A percentile compares a stretch with the other conserved stretches of the same genome.
Evolutionary conservation across 2,797 vertebrate species (phyloP).

Genomic region (Pseudomugil tenellus): DNA sequence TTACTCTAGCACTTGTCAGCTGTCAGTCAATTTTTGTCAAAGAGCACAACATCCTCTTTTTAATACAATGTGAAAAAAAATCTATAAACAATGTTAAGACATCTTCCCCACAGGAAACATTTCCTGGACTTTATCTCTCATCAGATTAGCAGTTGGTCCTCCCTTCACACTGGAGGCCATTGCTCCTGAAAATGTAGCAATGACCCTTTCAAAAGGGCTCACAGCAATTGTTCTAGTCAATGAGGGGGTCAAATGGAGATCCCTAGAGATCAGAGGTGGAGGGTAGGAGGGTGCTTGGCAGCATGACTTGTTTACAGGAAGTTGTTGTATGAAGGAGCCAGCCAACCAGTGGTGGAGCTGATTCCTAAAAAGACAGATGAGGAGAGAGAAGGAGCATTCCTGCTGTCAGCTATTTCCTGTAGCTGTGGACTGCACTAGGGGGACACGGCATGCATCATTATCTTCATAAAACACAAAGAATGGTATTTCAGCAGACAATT

Average conservation of each 20-base stretch:
- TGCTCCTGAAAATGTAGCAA: constrained; percentile 48
- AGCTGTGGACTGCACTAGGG: constrained; percentile 53
- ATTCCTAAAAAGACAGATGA: constrained; percentile 78
- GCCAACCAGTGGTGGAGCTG: constrained; percentile 69
- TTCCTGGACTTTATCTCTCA: constrained; percentile 51
- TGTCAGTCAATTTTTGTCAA: constrained; percentile 10
- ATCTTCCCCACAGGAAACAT: constrained; percentile 30
- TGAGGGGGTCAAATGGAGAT: constrained; percentile 72
- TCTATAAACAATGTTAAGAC: constrained; percentile 14
- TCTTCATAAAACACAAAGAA: constrained; percentile 58
- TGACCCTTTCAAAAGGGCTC: constrained; percentile 57
- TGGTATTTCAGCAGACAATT: constrained; percentile 15
- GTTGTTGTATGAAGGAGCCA: constrained; percentile 79
- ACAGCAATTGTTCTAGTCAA: constrained; percentile 65
- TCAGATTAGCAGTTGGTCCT: constrained; percentile 45
- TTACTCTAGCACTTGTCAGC: neutral
- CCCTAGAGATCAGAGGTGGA: constrained; percentile 72
- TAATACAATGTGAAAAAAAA: constrained; percentile 16
- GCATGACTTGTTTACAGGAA: constrained; percentile 85
- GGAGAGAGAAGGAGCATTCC: constrained; percentile 81
- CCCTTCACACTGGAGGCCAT: constrained; percentile 54
- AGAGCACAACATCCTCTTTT: constrained; percentile 5
- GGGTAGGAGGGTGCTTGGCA: constrained; percentile 75
- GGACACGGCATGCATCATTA: constrained; percentile 66
- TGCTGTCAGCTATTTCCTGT: constrained; percentile 87